Evolutionary conservation across 2,797 vertebrate genomes (phyloP), one percentile per base, ranked within the genome.

Genomic region (Notolabrus celidotus): DNA sequence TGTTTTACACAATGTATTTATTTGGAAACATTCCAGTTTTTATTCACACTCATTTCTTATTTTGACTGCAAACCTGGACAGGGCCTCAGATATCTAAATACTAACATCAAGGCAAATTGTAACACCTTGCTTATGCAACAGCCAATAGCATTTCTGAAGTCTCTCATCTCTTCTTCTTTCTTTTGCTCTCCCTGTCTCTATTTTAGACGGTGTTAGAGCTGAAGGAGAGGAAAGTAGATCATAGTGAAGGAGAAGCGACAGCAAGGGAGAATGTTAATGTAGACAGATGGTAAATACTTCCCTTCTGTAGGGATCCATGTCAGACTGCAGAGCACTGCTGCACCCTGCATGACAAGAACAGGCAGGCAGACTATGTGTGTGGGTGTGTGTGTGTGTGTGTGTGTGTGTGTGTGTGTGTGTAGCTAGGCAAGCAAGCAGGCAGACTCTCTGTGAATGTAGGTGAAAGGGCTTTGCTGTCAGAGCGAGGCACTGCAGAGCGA

Each of bases 381-480:
- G 57, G 43, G 57, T 23, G 58, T 25, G 61, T 36, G 49, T 16
- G 49, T 46, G 63, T 59, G 65, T 38, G 34, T 45, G 38, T 38
- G 46, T 22, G 68, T 50, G 34, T 34, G 57, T 45, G 65, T 22
- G 45, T 49, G 42, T 39, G 41, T 67, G 46, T 50, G 41, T 23
- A 42, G 39, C 36, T 23, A 29, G 17, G 17, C 46, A 12, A n/a
- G 51, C 63, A 60, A 67, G 70, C 76, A 83, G 69, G 71, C 67
- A 34, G 69, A 67, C 66, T 51, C 66, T 51, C 74, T 73, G 61
- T 78, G 85, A 87, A 91, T 82, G 79, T 89, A 88, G 89, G 89
- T 89, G 89, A 89, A 91, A 91, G 89, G 88, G 84, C 88, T 85
- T 51, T 55, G 71, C 82, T 84, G 86, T 89, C 86, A 87, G 66